Evolutionary conservation across 2,113 vertebrate species (phyloP).

Genomic region (Pelobates fuscus): DNA sequence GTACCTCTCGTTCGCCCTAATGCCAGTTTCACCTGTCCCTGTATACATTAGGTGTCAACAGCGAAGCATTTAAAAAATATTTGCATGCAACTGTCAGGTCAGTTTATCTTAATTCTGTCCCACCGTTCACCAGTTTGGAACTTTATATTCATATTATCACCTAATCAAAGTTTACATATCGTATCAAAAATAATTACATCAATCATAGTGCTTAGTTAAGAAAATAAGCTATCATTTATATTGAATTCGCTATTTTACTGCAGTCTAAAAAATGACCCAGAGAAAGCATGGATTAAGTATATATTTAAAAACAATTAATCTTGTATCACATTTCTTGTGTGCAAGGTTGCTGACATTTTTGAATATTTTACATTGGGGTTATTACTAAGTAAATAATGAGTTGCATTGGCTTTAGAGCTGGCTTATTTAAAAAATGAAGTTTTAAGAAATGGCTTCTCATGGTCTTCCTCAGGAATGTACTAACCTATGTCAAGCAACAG

Average conservation of each 20-base stretch:
- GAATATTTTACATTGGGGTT: too few species aligned
- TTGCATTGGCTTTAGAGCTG: too few species aligned
- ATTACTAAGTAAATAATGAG: too few species aligned
- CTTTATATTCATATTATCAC: conserved; percentile 22
- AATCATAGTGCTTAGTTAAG: conserved; percentile 12
- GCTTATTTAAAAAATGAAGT: too few species aligned
- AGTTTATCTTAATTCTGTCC: conserved; percentile 37
- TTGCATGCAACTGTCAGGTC: conserved; percentile 44
- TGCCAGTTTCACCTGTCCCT: not conserved
- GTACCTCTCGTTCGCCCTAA: not conserved
- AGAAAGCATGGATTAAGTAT: too few species aligned
- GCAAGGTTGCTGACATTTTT: too few species aligned
- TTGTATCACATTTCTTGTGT: too few species aligned
- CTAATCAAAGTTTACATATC: conserved; percentile 12
- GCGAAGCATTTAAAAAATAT: conserved; percentile 26
- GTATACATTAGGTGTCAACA: conserved; percentile 41
- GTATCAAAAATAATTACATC: conserved; percentile 21
- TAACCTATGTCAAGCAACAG: too few species aligned
- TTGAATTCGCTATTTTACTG: not conserved
- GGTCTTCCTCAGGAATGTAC: too few species aligned
- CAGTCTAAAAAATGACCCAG: not conserved
- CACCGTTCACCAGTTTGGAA: conserved; percentile 16
- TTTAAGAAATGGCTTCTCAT: too few species aligned
- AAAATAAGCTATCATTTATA: conserved; percentile 2
- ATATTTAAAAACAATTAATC: too few species aligned